Evolutionary conservation across 2,888 invertebrate genomes (phyloP), one percentile per base, ranked within the genome.

Genomic region (Drosophila colorata): DNA sequence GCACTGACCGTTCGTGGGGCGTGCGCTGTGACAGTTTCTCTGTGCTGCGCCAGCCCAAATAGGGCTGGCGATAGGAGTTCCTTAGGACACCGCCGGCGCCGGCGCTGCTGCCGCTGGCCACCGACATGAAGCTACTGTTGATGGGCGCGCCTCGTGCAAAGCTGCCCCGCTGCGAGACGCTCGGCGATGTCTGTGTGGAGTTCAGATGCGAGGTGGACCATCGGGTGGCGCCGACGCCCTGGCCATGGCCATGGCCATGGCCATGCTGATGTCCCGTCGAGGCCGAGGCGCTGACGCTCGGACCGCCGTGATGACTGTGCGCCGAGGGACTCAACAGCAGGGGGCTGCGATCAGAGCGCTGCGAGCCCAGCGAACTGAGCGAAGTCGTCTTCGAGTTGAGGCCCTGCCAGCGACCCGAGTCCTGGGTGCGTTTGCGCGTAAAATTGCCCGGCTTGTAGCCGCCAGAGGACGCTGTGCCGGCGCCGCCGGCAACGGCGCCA

Each of bases 1-100:
- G n/a, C 3, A 69, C 77, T 85, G 83, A 94, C 94, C 96, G 94
- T 93, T 97, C 97, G 80, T 97, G 97, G 44, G 97, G 97, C 65
- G 97, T 97, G 87, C 97, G 94, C 82, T 94, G 94, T 78, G 95
- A 94, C 55, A 98, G 93, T 71, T 97, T 94, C 92, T 97, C 97
- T 92, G 97, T 97, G 90, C 95, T 95, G 82, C 97, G 94, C 98
- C 97, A 98, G 52, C 97, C 97, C 69, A 98, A 94, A 93, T 98
- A 98, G 0, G 97, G 97, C 91, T 97, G 96, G 38, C 97, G 94
- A 80, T 96, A 96, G 91, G 96, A 97, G 70, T 90, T 92, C 52
- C 93, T 85, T 48, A 92, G 82, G 20, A 87, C 87, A 11, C 87
- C 68, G 70, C 95, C 94, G 11, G 74, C 47, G 3, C 74, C 70